Evolutionary conservation across 1,140 invertebrate genomes (phyloP).

Genomic region (Lepidostoma basale): DNA sequence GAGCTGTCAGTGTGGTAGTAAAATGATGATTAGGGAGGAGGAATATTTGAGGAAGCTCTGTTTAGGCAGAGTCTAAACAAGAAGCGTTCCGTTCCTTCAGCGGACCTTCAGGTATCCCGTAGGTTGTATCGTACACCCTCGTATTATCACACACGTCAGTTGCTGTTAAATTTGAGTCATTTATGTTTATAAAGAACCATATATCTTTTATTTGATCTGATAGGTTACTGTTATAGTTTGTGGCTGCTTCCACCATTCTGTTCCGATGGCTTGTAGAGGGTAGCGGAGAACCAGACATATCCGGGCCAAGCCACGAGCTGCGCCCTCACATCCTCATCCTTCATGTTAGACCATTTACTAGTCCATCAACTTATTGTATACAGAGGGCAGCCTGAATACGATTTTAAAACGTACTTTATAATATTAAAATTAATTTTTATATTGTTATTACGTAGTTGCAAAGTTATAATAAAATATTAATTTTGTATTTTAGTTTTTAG

Average conservation of each 20-base stretch:
- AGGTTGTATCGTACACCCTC: not conserved
- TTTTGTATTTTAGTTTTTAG: conserved; percentile 31
- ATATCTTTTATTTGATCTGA: conserved; percentile 32
- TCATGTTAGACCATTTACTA: conserved; percentile 40
- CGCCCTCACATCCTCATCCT: conserved; percentile 31
- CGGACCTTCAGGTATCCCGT: not conserved
- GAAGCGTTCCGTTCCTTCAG: not conserved
- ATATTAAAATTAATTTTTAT: conserved; percentile 25
- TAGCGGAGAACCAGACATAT: conserved; percentile 42
- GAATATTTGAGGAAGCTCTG: not conserved
- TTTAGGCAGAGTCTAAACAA: not conserved
- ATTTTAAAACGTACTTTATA: conserved; percentile 27
- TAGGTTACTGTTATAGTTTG: conserved; percentile 19
- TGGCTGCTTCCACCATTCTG: conserved; percentile 11
- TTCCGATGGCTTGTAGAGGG: conserved; percentile 32
- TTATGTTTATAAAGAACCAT: conserved; percentile 1
- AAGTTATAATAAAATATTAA: conserved; percentile 24
- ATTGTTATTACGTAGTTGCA: conserved; percentile 23
- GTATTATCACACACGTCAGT: not conserved
- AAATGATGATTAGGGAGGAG: conserved; percentile 1
- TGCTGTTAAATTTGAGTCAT: conserved; percentile 2
- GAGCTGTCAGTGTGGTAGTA: conserved; percentile 24
- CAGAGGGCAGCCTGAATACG: conserved; percentile 15
- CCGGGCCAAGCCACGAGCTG: conserved; percentile 42
- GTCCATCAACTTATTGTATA: conserved; percentile 27